Evolutionary conservation across 1,140 invertebrate genomes (phyloP), one percentile per base, ranked within the genome.

Genomic region (Sminthurides bifidus): DNA sequence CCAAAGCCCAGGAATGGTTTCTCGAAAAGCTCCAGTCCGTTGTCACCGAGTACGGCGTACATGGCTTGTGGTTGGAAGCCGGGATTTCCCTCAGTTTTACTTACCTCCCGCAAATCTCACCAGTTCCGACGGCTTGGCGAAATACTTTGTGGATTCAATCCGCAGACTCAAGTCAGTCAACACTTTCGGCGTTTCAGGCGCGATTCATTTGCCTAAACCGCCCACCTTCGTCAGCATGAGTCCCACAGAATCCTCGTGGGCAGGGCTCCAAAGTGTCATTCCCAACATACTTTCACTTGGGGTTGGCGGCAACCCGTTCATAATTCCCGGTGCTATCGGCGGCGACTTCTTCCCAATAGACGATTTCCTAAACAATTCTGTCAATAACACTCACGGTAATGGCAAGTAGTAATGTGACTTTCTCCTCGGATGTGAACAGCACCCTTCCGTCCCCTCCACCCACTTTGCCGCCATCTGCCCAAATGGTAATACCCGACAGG

Each of bases 311-410:
- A 95, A 88, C 73, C 88, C 90, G 0, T 92, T 94, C 63, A 77
- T 94, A 3, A 82, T 95, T 73, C 86, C 91, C 0, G 92, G 92
- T 0, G 85, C 90, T 19, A 88, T 97, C 26, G 92, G 92, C 0
- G 92, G 92, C 1, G 86, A 90, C 44, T 65, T 58, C 23, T 38
- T 44, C 12, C n/a, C 65, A 55, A 26, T 56, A 23, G 27, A 19
- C 37, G n/a, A n/a, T n/a, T n/a, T n/a, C n/a, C n/a, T n/a, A n/a
- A n/a, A n/a, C n/a, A n/a, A n/a, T n/a, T n/a, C n/a, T n/a, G n/a
- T n/a, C n/a, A n/a, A n/a, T n/a, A n/a, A n/a, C n/a, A n/a, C n/a
- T n/a, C n/a, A n/a, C n/a, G n/a, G n/a, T n/a, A n/a, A n/a, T n/a
- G n/a, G n/a, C n/a, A n/a, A n/a, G n/a, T n/a, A n/a, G n/a, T n/a